Evolutionary conservation across 2,797 vertebrate species (phyloP).

Genomic region (Paedocypris micromegethes): DNA sequence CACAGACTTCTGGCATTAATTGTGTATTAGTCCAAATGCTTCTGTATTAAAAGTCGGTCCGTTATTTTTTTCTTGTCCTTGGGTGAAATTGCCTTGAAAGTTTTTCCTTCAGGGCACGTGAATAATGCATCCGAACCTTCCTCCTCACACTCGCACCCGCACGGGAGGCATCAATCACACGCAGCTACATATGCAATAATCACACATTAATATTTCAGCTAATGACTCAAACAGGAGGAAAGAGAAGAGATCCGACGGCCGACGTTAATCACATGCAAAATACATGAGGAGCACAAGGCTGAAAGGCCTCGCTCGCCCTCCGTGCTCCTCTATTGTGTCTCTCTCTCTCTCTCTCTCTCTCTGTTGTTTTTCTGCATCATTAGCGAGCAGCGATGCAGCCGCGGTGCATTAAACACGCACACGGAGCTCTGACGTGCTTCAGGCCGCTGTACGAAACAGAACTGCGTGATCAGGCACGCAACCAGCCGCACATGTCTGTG

Average conservation of each 20-base stretch:
- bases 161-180: slow-evolving; percentile 97
- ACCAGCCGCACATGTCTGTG: too few species aligned
- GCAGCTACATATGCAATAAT: slow-evolving; percentile 92
- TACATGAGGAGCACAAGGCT: slow-evolving; percentile 96
- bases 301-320: slow-evolving; percentile 32
- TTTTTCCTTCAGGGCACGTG: slow-evolving; percentile 99
- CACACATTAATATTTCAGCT: slow-evolving; percentile 99
- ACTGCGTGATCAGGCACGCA: too few species aligned
- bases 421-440: not conserved
- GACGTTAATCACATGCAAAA: slow-evolving; percentile 97
- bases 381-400: slow-evolving; percentile 64
- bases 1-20: slow-evolving; percentile 86
- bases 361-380: slow-evolving; percentile 73
- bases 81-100: slow-evolving; percentile 99
- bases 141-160: slow-evolving; percentile 91
- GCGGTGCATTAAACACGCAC: not conserved
- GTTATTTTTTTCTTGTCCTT: slow-evolving; percentile 95
- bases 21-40: slow-evolving; percentile 99
- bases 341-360: slow-evolving; percentile 47
- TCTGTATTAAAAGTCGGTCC: slow-evolving; percentile 99
- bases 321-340: slow-evolving; percentile 43
- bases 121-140: slow-evolving; percentile 99
- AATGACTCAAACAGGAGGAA: slow-evolving; percentile 90
- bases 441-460: too few species aligned
- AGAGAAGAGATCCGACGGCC: slow-evolving; percentile 91